Conservation (phyloP, 1,140 invertebrate genomes). For the Diachasma alloeum region DNA sequence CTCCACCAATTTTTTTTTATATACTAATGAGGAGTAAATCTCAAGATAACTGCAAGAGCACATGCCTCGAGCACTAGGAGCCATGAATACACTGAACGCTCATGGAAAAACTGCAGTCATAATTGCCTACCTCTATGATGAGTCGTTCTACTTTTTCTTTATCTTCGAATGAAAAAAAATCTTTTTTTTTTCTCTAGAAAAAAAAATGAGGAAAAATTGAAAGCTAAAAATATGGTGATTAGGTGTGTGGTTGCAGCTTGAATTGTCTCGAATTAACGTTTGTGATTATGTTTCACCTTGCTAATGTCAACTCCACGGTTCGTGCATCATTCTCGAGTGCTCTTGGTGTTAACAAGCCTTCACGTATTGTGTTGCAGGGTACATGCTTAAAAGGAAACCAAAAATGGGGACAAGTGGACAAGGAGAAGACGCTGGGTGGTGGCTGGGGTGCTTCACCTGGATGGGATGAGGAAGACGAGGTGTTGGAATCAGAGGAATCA, state of each 20-base stretch:
- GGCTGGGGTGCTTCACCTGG: conserved; percentile 36
- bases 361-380: conserved; percentile 53
- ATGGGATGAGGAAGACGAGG: conserved; percentile 45
- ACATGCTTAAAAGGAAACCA: conserved; percentile 64
- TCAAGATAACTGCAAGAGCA: conserved; percentile 46
- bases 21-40: conserved; percentile 53
- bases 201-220: not conserved
- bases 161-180: not conserved
- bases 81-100: conserved; percentile 15
- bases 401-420: conserved; percentile 62
- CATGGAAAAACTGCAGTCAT: conserved; percentile 30
- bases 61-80: conserved; percentile 28
- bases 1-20: conserved; percentile 12
- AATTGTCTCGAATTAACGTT: conserved; percentile 21
- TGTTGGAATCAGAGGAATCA: conserved; percentile 63
- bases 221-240: conserved; percentile 2
- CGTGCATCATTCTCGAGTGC: conserved; percentile 55
- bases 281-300: conserved; percentile 12
- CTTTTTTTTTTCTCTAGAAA: not conserved
- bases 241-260: not conserved
- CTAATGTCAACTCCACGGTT: conserved; percentile 8
- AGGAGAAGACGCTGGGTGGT: conserved; percentile 29
- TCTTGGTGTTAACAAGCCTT: conserved; percentile 65
- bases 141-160: not conserved
- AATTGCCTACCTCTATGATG: conserved; percentile 26